These are phyloP conservation scores for Tetanocera ferruginea DNA, from an alignment of 2,888 invertebrate genomes.

Conservation along the genomic window DNA sequence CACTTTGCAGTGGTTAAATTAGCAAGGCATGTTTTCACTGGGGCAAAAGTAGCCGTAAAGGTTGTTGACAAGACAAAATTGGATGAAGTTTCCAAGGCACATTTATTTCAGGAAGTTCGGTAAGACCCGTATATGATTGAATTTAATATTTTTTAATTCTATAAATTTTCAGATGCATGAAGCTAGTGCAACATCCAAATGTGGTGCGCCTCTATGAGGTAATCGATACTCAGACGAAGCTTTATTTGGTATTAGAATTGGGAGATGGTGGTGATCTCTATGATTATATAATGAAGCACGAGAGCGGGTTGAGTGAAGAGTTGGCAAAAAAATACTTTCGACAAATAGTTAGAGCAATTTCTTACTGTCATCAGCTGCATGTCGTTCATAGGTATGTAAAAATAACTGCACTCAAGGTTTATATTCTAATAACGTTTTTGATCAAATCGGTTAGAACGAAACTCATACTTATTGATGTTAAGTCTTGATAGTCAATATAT, in stretches of 20 bases:
- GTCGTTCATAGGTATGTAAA: constrained; percentile 72
- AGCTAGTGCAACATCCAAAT: constrained; percentile 98
- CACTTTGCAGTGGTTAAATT: constrained; percentile 95
- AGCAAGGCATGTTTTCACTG: constrained; percentile 98
- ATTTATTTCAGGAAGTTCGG: constrained; percentile 94
- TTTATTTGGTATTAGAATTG: constrained; percentile 95
- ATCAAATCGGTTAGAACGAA: no score
- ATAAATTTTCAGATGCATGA: constrained; percentile 86
- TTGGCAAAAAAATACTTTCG: constrained; percentile 93
- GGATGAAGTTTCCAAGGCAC: constrained; percentile 94
- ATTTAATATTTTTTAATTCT: background rate
- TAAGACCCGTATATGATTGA: constrained; percentile 44
- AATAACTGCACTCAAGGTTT: background rate
- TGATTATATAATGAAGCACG: constrained; percentile 98
- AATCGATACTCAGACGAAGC: constrained; percentile 98
- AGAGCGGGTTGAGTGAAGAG: constrained; percentile 86
- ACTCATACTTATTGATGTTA: no score
- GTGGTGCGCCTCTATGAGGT: constrained; percentile 98
- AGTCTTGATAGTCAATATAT: no score
- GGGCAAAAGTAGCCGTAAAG: constrained; percentile 97
- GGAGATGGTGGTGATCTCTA: constrained; percentile 99
- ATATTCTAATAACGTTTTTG: no score
- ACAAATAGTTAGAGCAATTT: constrained; percentile 97
- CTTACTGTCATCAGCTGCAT: constrained; percentile 93
- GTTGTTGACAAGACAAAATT: constrained; percentile 98